Evolutionary conservation across 2,888 invertebrate genomes (phyloP).

Genomic region (Ceratothoa steindachneri): DNA sequence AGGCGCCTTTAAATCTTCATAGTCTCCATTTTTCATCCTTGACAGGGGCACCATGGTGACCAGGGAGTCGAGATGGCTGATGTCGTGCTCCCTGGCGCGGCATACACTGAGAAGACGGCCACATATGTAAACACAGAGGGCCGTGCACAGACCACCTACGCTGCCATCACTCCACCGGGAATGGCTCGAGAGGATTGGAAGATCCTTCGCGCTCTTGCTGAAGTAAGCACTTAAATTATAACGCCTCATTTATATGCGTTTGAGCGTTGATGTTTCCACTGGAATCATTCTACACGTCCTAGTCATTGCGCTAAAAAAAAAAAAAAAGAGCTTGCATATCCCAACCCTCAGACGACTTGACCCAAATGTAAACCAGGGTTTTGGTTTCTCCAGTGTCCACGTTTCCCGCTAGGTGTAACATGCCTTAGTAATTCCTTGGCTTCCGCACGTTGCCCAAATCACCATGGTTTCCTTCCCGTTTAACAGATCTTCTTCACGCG

Average conservation of each 20-base stretch:
- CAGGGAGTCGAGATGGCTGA: conserved; percentile 87
- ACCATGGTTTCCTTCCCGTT: too few relatives aligned
- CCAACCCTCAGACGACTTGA: too few relatives aligned
- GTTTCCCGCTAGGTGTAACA: too few relatives aligned
- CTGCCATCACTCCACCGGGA: conserved; percentile 86
- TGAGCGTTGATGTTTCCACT: neutral
- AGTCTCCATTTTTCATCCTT: neutral
- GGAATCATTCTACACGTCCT: neutral
- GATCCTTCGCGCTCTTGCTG: conserved; percentile 91
- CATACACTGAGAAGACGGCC: conserved; percentile 89
- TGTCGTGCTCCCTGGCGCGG: conserved; percentile 87
- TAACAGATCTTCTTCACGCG: too few relatives aligned
- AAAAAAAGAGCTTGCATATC: too few relatives aligned
- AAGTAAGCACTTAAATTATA: conserved; percentile 63
- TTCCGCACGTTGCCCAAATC: too few relatives aligned
- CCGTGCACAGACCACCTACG: conserved; percentile 81
- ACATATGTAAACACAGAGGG: conserved; percentile 81
- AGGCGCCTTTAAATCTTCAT: too few relatives aligned
- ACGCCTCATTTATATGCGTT: too few relatives aligned
- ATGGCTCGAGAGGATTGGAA: conserved; percentile 97
- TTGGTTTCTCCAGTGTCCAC: too few relatives aligned
- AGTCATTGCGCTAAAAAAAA: too few relatives aligned
- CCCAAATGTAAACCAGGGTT: too few relatives aligned
- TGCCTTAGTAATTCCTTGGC: too few relatives aligned
- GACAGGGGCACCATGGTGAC: conserved; percentile 90